Percentiles rank a stretch among this genome's conserved stretches.
Conservation (phyloP, 2,888 invertebrate species). For the Notocelia uddmanniana region DNA sequence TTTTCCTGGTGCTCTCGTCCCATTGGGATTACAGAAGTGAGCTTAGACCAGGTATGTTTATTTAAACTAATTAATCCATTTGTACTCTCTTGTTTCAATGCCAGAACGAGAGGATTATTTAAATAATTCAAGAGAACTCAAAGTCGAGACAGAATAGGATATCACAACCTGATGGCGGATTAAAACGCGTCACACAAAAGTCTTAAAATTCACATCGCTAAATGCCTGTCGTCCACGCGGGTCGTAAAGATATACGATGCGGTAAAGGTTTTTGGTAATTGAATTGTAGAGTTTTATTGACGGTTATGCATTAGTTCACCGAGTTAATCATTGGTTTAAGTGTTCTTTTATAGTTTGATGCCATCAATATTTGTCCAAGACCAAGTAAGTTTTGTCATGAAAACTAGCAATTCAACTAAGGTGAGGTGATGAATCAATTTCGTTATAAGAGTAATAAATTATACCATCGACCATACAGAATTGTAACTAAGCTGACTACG, state of each 20-base stretch:
- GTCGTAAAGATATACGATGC: constrained; percentile 8
- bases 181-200: constrained; percentile 21
- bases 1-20: not conserved
- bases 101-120: constrained; percentile 13
- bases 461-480: not conserved
- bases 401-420: no score
- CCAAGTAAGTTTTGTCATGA: not conserved
- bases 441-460: no score
- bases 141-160: constrained; percentile 36
- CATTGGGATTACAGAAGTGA: not conserved
- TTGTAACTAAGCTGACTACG: not conserved
- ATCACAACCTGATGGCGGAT: constrained; percentile 27
- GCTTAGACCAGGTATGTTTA: constrained; percentile 26
- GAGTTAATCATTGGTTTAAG: constrained; percentile 9
- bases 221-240: constrained; percentile 17
- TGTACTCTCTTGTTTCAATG: not conserved
- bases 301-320: constrained; percentile 14
- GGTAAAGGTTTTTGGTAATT: constrained; percentile 27
- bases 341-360: constrained; percentile 13
- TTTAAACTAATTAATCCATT: constrained; percentile 30
- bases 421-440: not conserved
- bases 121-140: constrained; percentile 33
- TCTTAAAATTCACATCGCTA: constrained; percentile 29
- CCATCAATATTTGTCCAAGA: constrained; percentile 2
- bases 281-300: constrained; percentile 27